Conservation (phyloP, 2,888 invertebrate species). For the Tiphia femorata region DNA sequence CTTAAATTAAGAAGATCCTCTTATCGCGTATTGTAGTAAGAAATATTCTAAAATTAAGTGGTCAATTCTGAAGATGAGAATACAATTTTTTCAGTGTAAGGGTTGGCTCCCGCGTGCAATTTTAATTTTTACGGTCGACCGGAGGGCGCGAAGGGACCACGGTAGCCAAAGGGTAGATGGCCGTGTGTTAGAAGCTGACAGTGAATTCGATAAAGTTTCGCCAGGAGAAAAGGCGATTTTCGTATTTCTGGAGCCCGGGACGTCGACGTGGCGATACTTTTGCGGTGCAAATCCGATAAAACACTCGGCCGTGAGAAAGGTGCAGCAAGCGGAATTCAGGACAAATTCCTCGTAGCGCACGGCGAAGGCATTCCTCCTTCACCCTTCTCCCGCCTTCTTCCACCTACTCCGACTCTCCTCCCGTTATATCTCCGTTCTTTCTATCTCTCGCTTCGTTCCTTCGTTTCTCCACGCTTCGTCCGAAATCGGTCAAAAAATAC, state of each 20-base stretch:
- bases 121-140: no score
- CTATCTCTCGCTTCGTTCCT: not conserved
- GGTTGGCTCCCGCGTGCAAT: no score
- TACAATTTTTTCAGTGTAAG: no score
- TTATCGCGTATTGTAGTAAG: no score
- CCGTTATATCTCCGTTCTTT: no score
- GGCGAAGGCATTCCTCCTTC: slow-evolving; percentile 5
- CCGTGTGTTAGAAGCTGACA: no score
- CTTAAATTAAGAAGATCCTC: no score
- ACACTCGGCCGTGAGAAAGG: slow-evolving; percentile 37
- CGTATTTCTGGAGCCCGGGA: slow-evolving; percentile 15
- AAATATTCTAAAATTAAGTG: no score
- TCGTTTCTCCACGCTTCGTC: not conserved
- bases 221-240: slow-evolving; percentile 30
- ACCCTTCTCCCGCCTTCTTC: not conserved
- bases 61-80: no score
- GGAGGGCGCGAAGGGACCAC: no score
- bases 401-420: not conserved
- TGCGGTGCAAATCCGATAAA: slow-evolving; percentile 30
- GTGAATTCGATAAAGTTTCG: slow-evolving; percentile 33
- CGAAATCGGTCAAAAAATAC: not conserved
- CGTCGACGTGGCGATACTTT: slow-evolving; percentile 27
- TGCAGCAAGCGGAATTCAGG: slow-evolving; percentile 37
- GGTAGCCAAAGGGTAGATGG: no score
- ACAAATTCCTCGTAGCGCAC: slow-evolving; percentile 27